phyloP scores from a whole-genome alignment of 2,888 invertebrate genomes.

The Amiota minor region DNA sequence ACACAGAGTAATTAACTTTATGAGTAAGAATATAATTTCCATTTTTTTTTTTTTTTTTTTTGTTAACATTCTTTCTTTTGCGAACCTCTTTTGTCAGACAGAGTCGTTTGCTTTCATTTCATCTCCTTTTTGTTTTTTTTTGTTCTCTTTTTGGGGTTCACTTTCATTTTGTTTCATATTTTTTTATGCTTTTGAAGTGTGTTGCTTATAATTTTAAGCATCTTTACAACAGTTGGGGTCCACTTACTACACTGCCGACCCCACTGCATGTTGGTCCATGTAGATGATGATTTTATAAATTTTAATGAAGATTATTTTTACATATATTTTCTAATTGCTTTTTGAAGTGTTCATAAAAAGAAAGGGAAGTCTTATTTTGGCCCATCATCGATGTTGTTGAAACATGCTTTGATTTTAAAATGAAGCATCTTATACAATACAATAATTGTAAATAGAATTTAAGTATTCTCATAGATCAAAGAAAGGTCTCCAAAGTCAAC shows the following conservation, averaged over 20 bases:
- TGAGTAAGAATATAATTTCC: constrained; percentile 69
- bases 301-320: constrained; percentile 14
- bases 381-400: too few relatives aligned
- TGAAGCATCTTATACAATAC: too few relatives aligned
- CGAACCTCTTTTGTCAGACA: background rate
- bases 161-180: constrained; percentile 42
- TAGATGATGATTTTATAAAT: constrained; percentile 4
- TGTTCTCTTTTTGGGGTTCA: constrained; percentile 40
- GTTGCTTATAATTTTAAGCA: constrained; percentile 50
- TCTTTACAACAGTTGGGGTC: constrained; percentile 63
- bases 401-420: too few relatives aligned
- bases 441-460: too few relatives aligned
- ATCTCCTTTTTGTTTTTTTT: too few relatives aligned
- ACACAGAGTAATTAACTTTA: constrained; percentile 67
- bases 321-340: constrained; percentile 59
- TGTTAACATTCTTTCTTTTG: background rate
- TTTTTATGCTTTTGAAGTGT: constrained; percentile 3
- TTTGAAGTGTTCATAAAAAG: constrained; percentile 53
- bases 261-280: background rate
- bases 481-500: too few relatives aligned
- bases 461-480: too few relatives aligned
- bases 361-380: too few relatives aligned
- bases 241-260: too few relatives aligned
- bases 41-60: constrained; percentile 43
- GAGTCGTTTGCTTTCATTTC: too few relatives aligned